phyloP scores from a whole-genome alignment of 2,113 vertebrate species.

The Lycocorax pyrrhopterus region DNA sequence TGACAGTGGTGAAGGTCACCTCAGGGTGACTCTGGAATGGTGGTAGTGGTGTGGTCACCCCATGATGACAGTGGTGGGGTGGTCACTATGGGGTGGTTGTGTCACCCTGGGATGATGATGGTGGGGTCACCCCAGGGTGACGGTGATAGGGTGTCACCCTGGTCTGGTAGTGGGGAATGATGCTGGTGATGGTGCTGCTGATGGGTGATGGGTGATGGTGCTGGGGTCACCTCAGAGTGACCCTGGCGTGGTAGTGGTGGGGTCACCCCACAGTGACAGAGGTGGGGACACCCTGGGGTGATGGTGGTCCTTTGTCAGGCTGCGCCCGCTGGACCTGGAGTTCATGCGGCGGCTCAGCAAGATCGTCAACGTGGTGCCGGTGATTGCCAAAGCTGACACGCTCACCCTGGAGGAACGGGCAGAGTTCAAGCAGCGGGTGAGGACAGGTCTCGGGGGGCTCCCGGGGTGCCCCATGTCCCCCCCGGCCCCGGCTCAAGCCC shows the following conservation, averaged over 20 bases:
- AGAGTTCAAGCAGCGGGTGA: constrained; percentile 86
- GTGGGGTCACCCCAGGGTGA: neutral
- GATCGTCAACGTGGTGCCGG: constrained; percentile 86
- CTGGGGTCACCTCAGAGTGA: neutral
- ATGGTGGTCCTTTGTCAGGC: constrained; percentile 58
- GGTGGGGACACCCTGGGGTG: neutral
- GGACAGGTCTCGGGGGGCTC: neutral
- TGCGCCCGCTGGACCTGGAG: constrained; percentile 86
- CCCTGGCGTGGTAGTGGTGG: neutral
- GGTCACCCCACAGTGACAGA: neutral
- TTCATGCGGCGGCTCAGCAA: constrained; percentile 86
- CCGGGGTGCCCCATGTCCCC: accelerated
- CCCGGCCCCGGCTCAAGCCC: neutral
- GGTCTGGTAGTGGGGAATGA: neutral
- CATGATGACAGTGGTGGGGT: neutral
- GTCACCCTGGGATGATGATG: neutral
- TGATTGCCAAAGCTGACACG: constrained; percentile 88
- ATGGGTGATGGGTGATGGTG: too few relatives aligned
- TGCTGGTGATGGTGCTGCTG: too few relatives aligned
- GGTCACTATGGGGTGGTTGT: neutral
- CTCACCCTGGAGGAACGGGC: constrained; percentile 86
- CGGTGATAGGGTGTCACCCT: neutral
- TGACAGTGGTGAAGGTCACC: neutral
- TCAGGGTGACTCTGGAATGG: neutral
- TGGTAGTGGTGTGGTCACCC: neutral